Conservation (phyloP, 2,113 vertebrate genomes). For the Leptosomus discolor region DNA sequence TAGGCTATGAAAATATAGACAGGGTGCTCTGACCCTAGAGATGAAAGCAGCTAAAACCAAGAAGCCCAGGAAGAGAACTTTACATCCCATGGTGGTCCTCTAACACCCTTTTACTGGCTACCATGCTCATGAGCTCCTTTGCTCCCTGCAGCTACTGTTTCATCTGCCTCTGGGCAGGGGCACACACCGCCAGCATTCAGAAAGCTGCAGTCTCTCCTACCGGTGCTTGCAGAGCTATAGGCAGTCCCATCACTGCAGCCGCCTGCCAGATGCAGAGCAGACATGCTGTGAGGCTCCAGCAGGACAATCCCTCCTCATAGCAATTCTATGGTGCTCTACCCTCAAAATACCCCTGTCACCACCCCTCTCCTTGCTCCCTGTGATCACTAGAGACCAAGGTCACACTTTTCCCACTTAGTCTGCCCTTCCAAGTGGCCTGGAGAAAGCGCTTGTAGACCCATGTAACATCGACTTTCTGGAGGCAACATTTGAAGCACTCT, state of each 20-base stretch:
- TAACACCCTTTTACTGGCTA: background rate
- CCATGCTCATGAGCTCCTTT: background rate
- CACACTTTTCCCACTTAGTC: background rate
- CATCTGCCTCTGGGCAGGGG: background rate
- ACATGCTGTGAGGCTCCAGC: background rate
- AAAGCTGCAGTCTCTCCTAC: background rate
- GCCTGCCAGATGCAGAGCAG: background rate
- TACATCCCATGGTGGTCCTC: background rate
- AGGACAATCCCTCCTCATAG: background rate
- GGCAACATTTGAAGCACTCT: background rate
- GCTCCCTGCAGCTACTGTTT: background rate
- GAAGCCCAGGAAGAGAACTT: background rate
- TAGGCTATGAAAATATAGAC: slow-evolving; percentile 35
- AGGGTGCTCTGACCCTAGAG: background rate
- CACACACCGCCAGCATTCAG: background rate
- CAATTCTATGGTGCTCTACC: background rate
- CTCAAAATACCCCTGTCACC: background rate
- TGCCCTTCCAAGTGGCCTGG: background rate
- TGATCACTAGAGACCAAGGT: background rate
- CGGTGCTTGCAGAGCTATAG: background rate
- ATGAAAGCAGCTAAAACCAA: slow-evolving; percentile 4
- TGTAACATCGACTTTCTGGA: background rate
- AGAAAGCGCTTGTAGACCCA: background rate
- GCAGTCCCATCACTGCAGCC: background rate
- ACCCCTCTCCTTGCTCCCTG: background rate